A percentile compares a stretch with the other conserved stretches of the same genome.
Evolutionary conservation across 2,888 invertebrate genomes (phyloP).

Genomic region (Zygothrica quintamaculata): DNA sequence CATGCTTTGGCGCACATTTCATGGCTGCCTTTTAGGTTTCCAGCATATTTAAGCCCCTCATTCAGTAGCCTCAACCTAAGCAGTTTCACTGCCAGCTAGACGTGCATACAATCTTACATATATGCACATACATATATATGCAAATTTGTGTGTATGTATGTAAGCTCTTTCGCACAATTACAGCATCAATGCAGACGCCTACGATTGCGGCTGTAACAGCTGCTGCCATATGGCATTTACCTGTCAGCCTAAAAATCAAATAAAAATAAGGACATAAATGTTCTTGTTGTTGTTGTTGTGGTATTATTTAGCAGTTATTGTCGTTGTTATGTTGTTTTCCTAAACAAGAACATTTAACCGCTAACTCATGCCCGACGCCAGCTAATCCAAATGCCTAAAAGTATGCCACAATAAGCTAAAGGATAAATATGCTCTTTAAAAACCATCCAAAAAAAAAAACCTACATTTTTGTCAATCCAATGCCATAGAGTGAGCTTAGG

Average conservation of each 20-base stretch:
- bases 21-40: constrained; percentile 45
- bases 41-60: constrained; percentile 52
- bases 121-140: constrained; percentile 10
- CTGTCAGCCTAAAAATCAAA: constrained; percentile 33
- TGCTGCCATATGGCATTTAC: constrained; percentile 36
- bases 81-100: constrained; percentile 7
- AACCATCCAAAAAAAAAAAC: neutral
- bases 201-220: constrained; percentile 35
- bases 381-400: constrained; percentile 21
- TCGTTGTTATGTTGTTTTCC: neutral
- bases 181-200: constrained; percentile 46
- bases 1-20: constrained; percentile 61
- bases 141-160: constrained; percentile 6
- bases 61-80: constrained; percentile 24
- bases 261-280: too few relatives aligned
- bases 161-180: constrained; percentile 28
- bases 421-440: neutral
- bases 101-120: constrained; percentile 13
- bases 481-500: constrained; percentile 43
- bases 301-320: neutral
- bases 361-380: neutral
- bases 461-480: neutral
- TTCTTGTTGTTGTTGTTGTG: neutral
- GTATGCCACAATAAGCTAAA: constrained; percentile 33
- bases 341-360: neutral